phyloP scores from a whole-genome alignment of 1,140 invertebrate species.

The Heliconius congener region DNA sequence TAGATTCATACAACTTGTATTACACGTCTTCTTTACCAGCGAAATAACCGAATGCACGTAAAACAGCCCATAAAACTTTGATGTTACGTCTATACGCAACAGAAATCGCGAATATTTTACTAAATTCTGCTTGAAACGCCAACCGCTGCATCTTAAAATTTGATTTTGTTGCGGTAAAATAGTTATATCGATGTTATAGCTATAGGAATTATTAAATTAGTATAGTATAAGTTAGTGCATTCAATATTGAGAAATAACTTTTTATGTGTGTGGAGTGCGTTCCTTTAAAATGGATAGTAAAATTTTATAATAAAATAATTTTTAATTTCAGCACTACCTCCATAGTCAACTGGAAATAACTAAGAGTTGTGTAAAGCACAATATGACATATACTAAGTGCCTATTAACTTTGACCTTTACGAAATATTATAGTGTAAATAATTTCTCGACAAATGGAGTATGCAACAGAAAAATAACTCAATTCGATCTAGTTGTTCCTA shows the following conservation, averaged over 20 bases:
- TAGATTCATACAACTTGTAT: conserved; percentile 8
- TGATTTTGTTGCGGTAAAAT: conserved; percentile 5
- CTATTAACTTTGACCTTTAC: too few species aligned
- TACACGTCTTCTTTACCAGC: not conserved
- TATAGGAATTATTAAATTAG: not conserved
- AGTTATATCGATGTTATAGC: not conserved
- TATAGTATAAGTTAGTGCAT: not conserved
- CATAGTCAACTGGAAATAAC: too few species aligned
- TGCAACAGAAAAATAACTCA: too few species aligned
- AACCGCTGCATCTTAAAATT: not conserved
- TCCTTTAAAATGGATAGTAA: not conserved
- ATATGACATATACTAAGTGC: too few species aligned
- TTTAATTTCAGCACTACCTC: not conserved
- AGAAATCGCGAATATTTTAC: not conserved
- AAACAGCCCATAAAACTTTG: not conserved
- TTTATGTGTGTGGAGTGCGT: not conserved
- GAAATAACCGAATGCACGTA: not conserved
- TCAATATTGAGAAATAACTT: not conserved
- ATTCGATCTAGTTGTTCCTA: too few species aligned
- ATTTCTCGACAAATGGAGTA: too few species aligned
- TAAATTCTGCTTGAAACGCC: not conserved
- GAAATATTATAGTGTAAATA: too few species aligned
- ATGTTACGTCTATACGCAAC: conserved; percentile 1
- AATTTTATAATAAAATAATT: not conserved
- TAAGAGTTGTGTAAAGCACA: too few species aligned